Conservation (phyloP, 2,888 invertebrate genomes). For the Linnaemya vulpina region DNA sequence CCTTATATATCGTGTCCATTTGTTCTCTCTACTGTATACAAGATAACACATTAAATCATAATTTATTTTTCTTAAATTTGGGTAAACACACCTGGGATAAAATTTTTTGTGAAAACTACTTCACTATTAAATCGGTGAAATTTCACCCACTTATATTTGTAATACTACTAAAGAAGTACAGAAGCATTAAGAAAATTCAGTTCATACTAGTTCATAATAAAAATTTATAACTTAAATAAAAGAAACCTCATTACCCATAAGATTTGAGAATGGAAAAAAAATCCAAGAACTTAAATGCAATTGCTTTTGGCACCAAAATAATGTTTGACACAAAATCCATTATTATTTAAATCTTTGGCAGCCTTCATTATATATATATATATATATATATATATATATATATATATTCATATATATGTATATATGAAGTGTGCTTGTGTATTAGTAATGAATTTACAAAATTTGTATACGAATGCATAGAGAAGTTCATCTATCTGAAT, state of each 20-base stretch:
- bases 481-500: not conserved
- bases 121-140: too few species aligned
- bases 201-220: not conserved
- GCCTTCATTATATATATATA: too few species aligned
- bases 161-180: too few species aligned
- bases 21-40: too few species aligned
- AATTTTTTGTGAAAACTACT: too few species aligned
- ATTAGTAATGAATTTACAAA: not conserved
- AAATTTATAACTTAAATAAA: conserved; percentile 5
- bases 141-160: too few species aligned
- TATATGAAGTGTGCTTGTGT: not conserved
- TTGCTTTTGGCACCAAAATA: conserved; percentile 46
- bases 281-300: conserved; percentile 13
- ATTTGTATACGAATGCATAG: not conserved
- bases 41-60: too few species aligned
- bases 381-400: too few species aligned
- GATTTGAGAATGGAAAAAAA: conserved; percentile 22
- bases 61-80: too few species aligned
- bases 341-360: conserved; percentile 19
- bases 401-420: too few species aligned
- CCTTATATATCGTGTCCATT: too few species aligned
- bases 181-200: not conserved
- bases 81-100: too few species aligned
- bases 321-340: conserved; percentile 24
- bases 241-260: not conserved